phyloP scores from a whole-genome alignment of 2,113 vertebrate genomes.

The Gambusia holbrooki region DNA sequence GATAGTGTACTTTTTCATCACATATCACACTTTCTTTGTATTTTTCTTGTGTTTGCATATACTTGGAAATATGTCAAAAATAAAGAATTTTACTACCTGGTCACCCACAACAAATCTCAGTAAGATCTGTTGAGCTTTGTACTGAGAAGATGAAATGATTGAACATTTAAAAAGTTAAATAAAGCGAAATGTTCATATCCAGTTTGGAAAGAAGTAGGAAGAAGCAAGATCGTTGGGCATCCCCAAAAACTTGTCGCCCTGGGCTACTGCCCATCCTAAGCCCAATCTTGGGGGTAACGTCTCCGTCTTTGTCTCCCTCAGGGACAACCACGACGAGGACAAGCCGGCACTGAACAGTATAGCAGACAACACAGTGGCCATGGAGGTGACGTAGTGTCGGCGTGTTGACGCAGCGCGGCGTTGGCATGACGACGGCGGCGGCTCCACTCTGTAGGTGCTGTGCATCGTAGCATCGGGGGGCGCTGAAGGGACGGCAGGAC shows the following conservation, averaged over 20 bases:
- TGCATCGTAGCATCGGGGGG: slow-evolving; percentile 94
- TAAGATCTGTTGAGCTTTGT: neutral
- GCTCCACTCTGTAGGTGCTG: slow-evolving; percentile 88
- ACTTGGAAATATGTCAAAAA: no score
- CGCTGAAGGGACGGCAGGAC: slow-evolving; percentile 84
- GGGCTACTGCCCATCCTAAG: no score
- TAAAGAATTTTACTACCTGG: no score
- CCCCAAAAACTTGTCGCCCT: no score
- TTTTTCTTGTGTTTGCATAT: no score
- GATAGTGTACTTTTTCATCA: no score
- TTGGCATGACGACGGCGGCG: neutral
- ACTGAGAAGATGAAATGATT: no score
- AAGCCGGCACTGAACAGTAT: slow-evolving; percentile 97
- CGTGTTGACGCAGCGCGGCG: slow-evolving; percentile 1
- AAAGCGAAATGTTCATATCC: no score
- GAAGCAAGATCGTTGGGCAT: no score
- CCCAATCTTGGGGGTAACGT: neutral
- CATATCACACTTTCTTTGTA: no score
- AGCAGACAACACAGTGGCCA: slow-evolving; percentile 98
- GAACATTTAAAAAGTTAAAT: no score
- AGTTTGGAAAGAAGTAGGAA: no score
- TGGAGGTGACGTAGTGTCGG: slow-evolving; percentile 98
- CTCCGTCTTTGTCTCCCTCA: slow-evolving; percentile 60
- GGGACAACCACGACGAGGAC: slow-evolving; percentile 96
- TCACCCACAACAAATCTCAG: neutral